A percentile compares a stretch with the other conserved stretches of the same genome.
These are phyloP conservation scores for Rhincodon typus DNA, from an alignment of 2,797 vertebrate genomes.

Conservation along the genomic window DNA sequence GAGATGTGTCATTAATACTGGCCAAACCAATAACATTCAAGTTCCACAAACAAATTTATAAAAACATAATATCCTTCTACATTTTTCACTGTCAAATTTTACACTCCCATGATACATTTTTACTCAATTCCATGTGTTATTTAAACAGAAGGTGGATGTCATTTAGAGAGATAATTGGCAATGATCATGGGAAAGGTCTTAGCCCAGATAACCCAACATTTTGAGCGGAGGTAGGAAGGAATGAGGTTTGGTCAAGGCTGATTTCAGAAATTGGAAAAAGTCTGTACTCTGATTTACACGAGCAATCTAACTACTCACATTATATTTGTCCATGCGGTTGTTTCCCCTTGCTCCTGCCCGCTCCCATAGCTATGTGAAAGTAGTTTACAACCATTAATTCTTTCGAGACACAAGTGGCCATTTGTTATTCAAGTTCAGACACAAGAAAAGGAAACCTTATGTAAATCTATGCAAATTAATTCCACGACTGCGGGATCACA, in stretches of 20 bases:
- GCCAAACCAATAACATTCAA: too few species aligned
- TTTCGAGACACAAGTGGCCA: conserved; percentile 4
- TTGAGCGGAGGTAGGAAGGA: not conserved
- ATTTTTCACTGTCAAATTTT: not conserved
- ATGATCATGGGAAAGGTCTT: not conserved
- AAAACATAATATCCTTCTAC: not conserved
- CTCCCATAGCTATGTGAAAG: conserved; percentile 5
- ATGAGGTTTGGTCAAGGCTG: not conserved
- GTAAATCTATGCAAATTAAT: conserved; percentile 68
- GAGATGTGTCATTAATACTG: too few species aligned
- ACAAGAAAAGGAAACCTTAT: conserved; percentile 59
- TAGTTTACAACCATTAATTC: not conserved
- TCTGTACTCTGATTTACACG: not conserved
- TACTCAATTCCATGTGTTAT: not conserved
- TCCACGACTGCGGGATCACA: conserved; percentile 45
- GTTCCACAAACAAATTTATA: too few species aligned
- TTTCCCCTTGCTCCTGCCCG: not conserved
- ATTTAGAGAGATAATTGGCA: not conserved
- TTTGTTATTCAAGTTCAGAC: conserved; percentile 43
- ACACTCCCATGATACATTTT: not conserved
- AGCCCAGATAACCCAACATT: not conserved
- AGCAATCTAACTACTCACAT: not conserved
- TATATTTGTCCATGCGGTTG: not conserved
- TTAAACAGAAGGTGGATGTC: not conserved
- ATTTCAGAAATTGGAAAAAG: not conserved